Evolutionary conservation across 2,888 invertebrate species (phyloP).

Genomic region (Yponomeuta evonymella): DNA sequence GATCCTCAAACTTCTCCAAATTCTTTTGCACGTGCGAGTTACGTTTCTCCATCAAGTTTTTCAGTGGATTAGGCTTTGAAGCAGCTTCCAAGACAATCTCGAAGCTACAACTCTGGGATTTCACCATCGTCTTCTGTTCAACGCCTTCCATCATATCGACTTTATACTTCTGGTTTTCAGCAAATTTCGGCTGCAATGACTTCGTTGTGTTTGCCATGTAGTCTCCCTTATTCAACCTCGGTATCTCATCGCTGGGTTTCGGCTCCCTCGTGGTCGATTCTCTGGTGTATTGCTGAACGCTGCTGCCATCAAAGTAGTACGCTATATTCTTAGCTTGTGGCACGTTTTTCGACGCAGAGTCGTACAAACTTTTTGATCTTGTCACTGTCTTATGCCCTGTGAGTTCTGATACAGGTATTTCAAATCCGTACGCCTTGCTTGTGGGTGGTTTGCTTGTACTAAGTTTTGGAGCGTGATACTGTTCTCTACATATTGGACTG

Average conservation of each 20-base stretch:
- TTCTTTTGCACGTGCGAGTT: slow-evolving; percentile 74
- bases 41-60: slow-evolving; percentile 65
- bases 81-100: slow-evolving; percentile 71
- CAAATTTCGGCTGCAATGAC: slow-evolving; percentile 61
- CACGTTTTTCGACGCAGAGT: slow-evolving; percentile 50
- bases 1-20: slow-evolving; percentile 77
- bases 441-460: slow-evolving; percentile 37
- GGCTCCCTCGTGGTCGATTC: slow-evolving; percentile 31
- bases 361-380: slow-evolving; percentile 64
- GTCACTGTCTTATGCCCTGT: slow-evolving; percentile 64
- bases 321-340: slow-evolving; percentile 67
- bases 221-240: slow-evolving; percentile 72
- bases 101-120: slow-evolving; percentile 71
- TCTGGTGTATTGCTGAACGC: slow-evolving; percentile 53
- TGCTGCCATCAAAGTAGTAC: slow-evolving; percentile 70
- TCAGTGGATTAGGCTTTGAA: slow-evolving; percentile 64
- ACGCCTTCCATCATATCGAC: slow-evolving; percentile 68
- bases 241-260: slow-evolving; percentile 74
- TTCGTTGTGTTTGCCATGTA: slow-evolving; percentile 70
- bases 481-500: slow-evolving; percentile 45
- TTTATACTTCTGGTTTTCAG: slow-evolving; percentile 60
- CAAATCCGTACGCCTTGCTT: slow-evolving; percentile 59
- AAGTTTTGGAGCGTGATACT: slow-evolving; percentile 25
- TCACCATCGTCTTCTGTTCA: slow-evolving; percentile 60
- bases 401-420: slow-evolving; percentile 46